Conservation (phyloP, 2,113 vertebrate species). For the Otis tarda region DNA sequence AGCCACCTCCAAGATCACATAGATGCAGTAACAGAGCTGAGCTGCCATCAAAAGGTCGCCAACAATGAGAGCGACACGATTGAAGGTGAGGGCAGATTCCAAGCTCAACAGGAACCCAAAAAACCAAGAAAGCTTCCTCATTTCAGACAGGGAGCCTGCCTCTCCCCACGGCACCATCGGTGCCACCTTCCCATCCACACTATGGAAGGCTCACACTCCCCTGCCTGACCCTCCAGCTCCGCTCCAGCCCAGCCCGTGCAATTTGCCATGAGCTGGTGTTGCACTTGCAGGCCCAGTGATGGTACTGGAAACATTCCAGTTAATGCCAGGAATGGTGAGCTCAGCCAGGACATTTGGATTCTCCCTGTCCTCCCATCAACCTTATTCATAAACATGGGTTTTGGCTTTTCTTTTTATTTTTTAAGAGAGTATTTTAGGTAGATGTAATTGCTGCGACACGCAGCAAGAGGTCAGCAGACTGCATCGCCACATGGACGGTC, state of each 20-base stretch:
- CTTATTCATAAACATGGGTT: not conserved
- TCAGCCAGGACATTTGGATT: not conserved
- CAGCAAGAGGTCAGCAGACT: not conserved
- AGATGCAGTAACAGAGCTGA: not conserved
- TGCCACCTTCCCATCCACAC: not conserved
- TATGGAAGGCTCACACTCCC: not conserved
- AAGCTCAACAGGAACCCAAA: not conserved
- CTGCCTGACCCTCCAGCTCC: rapidly evolving
- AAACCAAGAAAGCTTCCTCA: not conserved
- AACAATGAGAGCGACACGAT: rapidly evolving
- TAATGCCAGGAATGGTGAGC: not conserved
- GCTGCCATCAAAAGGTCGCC: not conserved
- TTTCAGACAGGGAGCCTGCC: not conserved
- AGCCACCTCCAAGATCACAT: rapidly evolving
- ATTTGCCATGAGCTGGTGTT: too few species aligned
- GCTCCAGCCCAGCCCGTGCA: not conserved
- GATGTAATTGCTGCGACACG: not conserved
- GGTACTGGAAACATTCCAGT: not conserved
- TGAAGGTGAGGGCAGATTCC: not conserved
- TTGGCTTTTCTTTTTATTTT: not conserved
- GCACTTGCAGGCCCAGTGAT: not conserved
- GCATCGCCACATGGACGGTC: not conserved
- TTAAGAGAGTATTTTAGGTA: not conserved
- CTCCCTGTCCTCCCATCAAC: not conserved
- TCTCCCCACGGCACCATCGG: not conserved